phyloP scores from a whole-genome alignment of 2,797 vertebrate genomes.

The Ispidina lecontei region DNA sequence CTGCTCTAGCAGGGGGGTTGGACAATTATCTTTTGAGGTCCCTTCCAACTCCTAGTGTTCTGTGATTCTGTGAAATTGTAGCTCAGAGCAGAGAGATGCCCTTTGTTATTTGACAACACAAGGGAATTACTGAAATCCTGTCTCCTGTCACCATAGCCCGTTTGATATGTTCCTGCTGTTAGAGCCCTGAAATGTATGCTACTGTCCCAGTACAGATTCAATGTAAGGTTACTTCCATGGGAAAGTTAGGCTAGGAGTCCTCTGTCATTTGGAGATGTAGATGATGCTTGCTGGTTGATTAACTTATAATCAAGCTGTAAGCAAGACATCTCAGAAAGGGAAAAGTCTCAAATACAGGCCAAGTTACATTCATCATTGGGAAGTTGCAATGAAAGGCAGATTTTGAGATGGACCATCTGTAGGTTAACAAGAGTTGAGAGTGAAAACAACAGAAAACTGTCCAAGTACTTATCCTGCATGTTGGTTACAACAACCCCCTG shows the following conservation, averaged over 20 bases:
- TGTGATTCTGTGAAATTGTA: background rate
- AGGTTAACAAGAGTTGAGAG: background rate
- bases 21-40: no score
- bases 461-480: no score
- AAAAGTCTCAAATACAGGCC: background rate
- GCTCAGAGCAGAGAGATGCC: constrained; percentile 6
- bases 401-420: background rate
- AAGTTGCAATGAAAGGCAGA: background rate
- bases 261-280: background rate
- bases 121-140: background rate
- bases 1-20: no score
- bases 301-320: background rate
- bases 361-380: background rate
- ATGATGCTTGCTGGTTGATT: background rate
- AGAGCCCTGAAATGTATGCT: background rate
- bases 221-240: background rate
- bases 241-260: background rate
- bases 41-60: no score
- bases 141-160: background rate
- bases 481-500: no score
- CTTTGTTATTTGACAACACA: background rate
- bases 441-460: background rate
- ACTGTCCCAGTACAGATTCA: background rate
- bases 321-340: background rate
- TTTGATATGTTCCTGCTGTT: background rate